A percentile compares a stretch with the other conserved stretches of the same genome.
These are phyloP conservation scores for Mungos mungo DNA, from an alignment of 2,113 vertebrate species.

Conservation along the genomic window DNA sequence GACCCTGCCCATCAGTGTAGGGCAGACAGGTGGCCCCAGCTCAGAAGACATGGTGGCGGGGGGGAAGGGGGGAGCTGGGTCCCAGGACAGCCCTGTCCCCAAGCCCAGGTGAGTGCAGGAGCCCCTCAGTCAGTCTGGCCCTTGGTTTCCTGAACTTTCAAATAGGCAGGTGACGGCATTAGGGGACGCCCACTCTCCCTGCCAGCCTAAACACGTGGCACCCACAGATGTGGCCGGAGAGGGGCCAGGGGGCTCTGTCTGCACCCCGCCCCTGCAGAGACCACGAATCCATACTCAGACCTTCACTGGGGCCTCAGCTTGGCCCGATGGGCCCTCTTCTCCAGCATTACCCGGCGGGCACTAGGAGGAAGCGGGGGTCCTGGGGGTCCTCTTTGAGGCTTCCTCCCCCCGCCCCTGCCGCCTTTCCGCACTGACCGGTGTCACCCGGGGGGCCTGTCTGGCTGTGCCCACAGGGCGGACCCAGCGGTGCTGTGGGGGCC, in stretches of 20 bases:
- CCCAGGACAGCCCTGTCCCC: not conserved
- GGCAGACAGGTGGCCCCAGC: not conserved
- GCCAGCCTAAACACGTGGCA: fast-evolving
- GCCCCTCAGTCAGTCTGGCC: fast-evolving
- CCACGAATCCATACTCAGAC: fast-evolving
- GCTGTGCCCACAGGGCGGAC: not conserved
- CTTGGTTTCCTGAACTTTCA: not conserved
- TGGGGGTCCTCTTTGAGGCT: not conserved
- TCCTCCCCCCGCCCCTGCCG: fast-evolving
- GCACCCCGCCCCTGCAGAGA: not conserved
- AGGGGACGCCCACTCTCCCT: fast-evolving
- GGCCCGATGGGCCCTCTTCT: fast-evolving
- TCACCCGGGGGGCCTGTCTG: not conserved
- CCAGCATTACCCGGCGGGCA: fast-evolving
- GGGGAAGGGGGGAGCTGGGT: not conserved
- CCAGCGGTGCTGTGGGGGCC: fast-evolving
- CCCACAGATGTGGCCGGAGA: fast-evolving
- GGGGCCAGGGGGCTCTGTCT: fast-evolving
- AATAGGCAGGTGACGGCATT: no score
- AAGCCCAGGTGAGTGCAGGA: not conserved
- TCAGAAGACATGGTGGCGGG: fast-evolving
- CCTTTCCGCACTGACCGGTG: fast-evolving
- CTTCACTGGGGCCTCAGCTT: fast-evolving
- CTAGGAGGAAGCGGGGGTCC: not conserved
- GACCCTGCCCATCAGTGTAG: fast-evolving